Conservation (phyloP, 2,888 invertebrate species). For the Rutpela maculata region DNA sequence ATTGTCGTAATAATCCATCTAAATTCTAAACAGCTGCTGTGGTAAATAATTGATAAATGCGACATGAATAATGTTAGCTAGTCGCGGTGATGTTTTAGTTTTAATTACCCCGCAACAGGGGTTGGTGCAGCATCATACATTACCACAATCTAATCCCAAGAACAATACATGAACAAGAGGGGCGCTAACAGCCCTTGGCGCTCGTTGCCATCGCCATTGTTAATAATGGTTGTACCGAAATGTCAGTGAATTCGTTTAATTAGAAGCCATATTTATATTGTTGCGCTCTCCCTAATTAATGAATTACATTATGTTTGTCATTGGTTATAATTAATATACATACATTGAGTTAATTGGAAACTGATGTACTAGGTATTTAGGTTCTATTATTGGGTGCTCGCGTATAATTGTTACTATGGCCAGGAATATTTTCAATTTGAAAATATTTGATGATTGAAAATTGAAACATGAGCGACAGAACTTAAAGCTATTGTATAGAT, state of each 20-base stretch:
- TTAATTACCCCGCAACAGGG: slow-evolving; percentile 49
- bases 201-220: slow-evolving; percentile 47
- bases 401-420: too few species aligned
- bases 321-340: slow-evolving; percentile 38
- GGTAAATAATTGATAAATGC: slow-evolving; percentile 43
- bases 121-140: slow-evolving; percentile 49
- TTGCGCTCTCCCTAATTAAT: slow-evolving; percentile 48
- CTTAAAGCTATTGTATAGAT: too few species aligned
- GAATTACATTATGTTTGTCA: slow-evolving; percentile 47
- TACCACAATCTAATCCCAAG: slow-evolving; percentile 56
- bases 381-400: too few species aligned
- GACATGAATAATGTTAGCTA: slow-evolving; percentile 41
- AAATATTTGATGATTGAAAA: too few species aligned
- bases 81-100: slow-evolving; percentile 55
- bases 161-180: slow-evolving; percentile 49
- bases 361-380: background rate
- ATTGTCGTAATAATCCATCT: slow-evolving; percentile 40
- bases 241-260: slow-evolving; percentile 51
- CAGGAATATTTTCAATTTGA: too few species aligned
- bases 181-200: slow-evolving; percentile 42
- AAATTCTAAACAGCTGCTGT: slow-evolving; percentile 42
- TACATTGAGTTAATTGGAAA: background rate
- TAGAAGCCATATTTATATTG: slow-evolving; percentile 53
- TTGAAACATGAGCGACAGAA: too few species aligned
- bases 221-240: slow-evolving; percentile 48